phyloP scores from a whole-genome alignment of 2,797 vertebrate genomes.

The Spheniscus humboldti region DNA sequence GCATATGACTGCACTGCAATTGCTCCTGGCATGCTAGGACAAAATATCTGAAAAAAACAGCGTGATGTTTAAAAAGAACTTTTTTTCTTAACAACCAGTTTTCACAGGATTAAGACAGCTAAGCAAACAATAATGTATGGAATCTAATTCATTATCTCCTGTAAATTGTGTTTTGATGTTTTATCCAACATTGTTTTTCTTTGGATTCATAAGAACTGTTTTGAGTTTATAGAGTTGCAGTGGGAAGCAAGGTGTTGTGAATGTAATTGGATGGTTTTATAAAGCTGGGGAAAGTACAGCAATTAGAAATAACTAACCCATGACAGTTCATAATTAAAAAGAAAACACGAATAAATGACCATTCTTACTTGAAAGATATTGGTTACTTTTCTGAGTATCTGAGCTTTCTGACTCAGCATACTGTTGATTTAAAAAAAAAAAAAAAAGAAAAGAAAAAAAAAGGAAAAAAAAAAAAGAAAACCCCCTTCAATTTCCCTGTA shows the following conservation, averaged over 20 bases:
- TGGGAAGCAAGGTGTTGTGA: not conserved
- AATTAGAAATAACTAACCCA: not conserved
- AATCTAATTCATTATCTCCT: not conserved
- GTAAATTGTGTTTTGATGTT: not conserved
- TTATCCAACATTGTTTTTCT: not conserved
- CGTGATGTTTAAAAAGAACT: not conserved
- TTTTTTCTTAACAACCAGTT: not conserved
- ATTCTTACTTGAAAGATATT: not conserved
- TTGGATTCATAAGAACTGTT: not conserved
- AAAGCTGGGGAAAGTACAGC: not conserved
- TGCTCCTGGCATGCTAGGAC: not conserved
- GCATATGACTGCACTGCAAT: not conserved
- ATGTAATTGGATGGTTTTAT: not conserved
- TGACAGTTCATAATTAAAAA: not conserved
- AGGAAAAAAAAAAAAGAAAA: not conserved
- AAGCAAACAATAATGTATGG: not conserved
- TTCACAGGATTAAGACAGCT: not conserved
- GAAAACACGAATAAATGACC: not conserved
- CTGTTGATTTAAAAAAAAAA: not conserved
- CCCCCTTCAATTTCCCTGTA: not conserved
- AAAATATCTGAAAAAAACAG: not conserved
- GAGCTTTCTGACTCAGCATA: not conserved
- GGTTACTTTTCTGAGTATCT: not conserved
- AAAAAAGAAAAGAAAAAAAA: rapidly evolving
- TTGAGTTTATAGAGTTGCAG: not conserved